Evolutionary conservation across 2,113 vertebrate species (phyloP), one percentile per base, ranked within the genome.

Genomic region (Melanerpes formicivorus): DNA sequence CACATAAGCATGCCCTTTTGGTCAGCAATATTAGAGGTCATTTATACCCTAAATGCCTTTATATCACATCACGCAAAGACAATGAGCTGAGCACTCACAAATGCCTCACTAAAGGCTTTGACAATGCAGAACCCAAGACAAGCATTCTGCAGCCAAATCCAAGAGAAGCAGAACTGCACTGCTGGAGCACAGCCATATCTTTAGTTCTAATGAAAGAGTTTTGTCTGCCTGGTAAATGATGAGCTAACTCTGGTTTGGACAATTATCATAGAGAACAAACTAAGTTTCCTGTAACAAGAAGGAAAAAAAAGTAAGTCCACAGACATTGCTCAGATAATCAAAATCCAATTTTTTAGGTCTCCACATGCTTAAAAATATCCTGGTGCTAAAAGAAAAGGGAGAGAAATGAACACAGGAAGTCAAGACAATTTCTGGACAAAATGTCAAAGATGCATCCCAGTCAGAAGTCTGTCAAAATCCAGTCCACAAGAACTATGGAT

Each of bases 81-180:
- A 95, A 78, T 88, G 44, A 69, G 78, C 72, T 74, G 71, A 94
- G 64, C n/a, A 13, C 26, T 67, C 58, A 29, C 66, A 85, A 87
- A 84, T 3, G 54, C n/a, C 80, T 27, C 70, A 69, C n/a, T 19
- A 77, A 80, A 92, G 32, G 12, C 27, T 55, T 69, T 89, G 82
- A 84, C 82, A 67, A 82, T 0, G 32, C 85, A 88, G 64, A 90
- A 55, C 8, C 7, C 42, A 59, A 75, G 69, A 48, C 69, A 84
- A 90, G n/a, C 3, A 72, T 87, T 80, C 46, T 66, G 56, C 21
- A 83, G 67, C 25, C 34, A 37, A 8, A 81, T 25, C 18, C 48
- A 94, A 75, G 65, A 54, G 72, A 80, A 90, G 29, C 3, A 72
- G 19, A 81, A 75, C 14, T 32, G 18, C 3, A 9, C 25, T 60